Percentiles rank a stretch among this genome's conserved stretches.
phyloP scores from a whole-genome alignment of 1,140 invertebrate genomes.

The Drosophila tsacasi region DNA sequence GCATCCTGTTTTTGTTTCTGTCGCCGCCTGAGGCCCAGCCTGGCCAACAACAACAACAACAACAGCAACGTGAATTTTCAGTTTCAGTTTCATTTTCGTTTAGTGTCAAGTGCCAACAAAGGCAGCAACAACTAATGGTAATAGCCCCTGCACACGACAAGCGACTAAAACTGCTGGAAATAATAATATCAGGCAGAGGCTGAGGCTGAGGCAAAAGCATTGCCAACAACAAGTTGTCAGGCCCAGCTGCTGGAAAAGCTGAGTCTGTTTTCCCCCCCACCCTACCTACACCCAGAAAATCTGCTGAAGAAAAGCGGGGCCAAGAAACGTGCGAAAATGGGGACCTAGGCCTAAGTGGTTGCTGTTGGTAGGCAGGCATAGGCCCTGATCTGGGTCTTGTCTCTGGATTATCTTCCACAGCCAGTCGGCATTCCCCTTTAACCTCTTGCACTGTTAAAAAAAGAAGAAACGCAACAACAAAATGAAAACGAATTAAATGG shows the following conservation, averaged over 20 bases:
- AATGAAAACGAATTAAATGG: conserved; percentile 8
- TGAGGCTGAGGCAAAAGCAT: conserved; percentile 12
- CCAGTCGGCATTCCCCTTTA: conserved; percentile 13
- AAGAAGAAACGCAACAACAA: neutral
- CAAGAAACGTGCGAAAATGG: conserved; percentile 12
- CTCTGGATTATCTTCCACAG: conserved; percentile 35
- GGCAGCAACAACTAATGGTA: conserved; percentile 70
- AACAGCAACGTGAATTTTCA: conserved; percentile 53
- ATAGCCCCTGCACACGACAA: conserved; percentile 73
- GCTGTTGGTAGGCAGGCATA: conserved; percentile 18
- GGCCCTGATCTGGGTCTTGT: conserved; percentile 37
- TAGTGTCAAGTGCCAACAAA: conserved; percentile 76
- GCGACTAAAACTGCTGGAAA: conserved; percentile 70
- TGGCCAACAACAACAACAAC: conserved; percentile 35
- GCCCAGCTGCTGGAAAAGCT: conserved; percentile 15
- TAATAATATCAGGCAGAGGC: conserved; percentile 54
- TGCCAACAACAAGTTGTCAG: conserved; percentile 34
- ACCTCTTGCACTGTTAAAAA: conserved; percentile 21
- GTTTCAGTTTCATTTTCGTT: conserved; percentile 78
- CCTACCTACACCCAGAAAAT: neutral
- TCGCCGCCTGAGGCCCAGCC: conserved; percentile 43
- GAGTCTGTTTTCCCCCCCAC: neutral
- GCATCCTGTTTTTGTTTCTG: conserved; percentile 31
- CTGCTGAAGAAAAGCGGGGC: conserved; percentile 25
- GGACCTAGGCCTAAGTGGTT: conserved; percentile 21